Base-by-base conservation (phyloP, 2,113 vertebrate species). In the Castor canadensis region DNA sequence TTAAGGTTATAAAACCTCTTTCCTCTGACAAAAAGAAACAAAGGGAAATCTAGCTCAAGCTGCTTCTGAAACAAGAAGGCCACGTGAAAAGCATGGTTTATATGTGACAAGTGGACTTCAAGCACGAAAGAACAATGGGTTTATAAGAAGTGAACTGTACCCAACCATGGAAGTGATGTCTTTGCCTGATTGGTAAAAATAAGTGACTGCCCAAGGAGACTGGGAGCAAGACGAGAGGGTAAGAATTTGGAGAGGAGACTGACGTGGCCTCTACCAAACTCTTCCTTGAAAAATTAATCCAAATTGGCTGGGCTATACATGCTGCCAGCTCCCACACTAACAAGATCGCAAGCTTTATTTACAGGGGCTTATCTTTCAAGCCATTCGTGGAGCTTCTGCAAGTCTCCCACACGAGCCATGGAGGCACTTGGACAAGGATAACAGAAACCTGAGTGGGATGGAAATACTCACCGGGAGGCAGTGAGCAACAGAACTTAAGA, bases 281-380 rank as follows among this genome's bases (percentile, higher is more conserved):
- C 94, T 84, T 93, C 83, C 94, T 93, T 95, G 95, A 97, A 97
- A 98, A 97, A 97, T 96, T 93, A 96, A 97, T 96, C 97, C 96
- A 95, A 93, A 95, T 96, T 96, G 90, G 80, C 97, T 96, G 66
- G 91, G 69, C 87, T 82, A 83, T 22, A 77, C 97, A 92, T 43
- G 56, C 58, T 91, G 95, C 89, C 97, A 84, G 89, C 88, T 56
- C 62, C 38, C 47, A 81, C 81, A 84, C 91, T 60, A 97, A 89
- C 71, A 87, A 49, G 96, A 96, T 71, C 64, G 8, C 49, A 73
- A 60, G 96, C 96, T 96, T 97, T 94, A 96, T 96, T 98, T 97
- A 83, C 0, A 2, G 15, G n/a, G 84, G 91, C 85, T 98, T 96
- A 89, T 96, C 80, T 96, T 54, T 60, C 66, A 71, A 38, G 92